Evolutionary conservation across 2,113 vertebrate species (phyloP).

Genomic region (Prionailurus bengalensis): DNA sequence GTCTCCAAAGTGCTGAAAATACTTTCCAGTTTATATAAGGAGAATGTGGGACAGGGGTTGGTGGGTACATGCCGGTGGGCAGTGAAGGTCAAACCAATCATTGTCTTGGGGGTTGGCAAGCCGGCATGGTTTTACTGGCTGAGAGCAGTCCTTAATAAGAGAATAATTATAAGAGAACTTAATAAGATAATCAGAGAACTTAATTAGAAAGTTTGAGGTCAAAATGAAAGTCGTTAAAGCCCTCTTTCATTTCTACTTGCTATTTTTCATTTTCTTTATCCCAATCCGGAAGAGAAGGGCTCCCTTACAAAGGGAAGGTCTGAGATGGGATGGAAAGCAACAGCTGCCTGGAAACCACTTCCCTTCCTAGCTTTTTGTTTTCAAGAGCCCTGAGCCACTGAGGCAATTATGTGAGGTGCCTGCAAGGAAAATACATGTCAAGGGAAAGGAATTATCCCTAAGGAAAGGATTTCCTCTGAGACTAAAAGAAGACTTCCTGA

Average conservation of each 20-base stretch:
- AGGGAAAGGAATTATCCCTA: not conserved
- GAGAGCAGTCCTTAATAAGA: not conserved
- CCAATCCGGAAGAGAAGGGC: not conserved
- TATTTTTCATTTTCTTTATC: not conserved
- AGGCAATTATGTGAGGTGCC: not conserved
- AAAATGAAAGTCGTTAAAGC: not conserved
- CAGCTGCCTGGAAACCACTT: not conserved
- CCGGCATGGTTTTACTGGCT: not conserved
- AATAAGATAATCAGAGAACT: not conserved
- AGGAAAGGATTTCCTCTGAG: not conserved
- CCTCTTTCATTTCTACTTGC: not conserved
- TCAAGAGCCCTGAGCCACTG: not conserved
- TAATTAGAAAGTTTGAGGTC: not conserved
- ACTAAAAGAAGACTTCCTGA: not conserved
- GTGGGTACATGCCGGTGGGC: not conserved
- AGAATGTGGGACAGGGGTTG: not conserved
- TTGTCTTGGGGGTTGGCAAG: not conserved
- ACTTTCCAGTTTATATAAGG: not conserved
- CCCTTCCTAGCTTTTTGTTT: constrained; percentile 40
- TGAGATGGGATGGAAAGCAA: not conserved
- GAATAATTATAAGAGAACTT: not conserved
- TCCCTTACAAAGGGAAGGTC: not conserved
- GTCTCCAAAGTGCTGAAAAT: not conserved
- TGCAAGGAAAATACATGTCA: not conserved
- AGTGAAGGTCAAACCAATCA: not conserved